These are phyloP conservation scores for Hydrotaea cyrtoneurina DNA, from an alignment of 2,888 invertebrate genomes.

Conservation along the genomic window DNA sequence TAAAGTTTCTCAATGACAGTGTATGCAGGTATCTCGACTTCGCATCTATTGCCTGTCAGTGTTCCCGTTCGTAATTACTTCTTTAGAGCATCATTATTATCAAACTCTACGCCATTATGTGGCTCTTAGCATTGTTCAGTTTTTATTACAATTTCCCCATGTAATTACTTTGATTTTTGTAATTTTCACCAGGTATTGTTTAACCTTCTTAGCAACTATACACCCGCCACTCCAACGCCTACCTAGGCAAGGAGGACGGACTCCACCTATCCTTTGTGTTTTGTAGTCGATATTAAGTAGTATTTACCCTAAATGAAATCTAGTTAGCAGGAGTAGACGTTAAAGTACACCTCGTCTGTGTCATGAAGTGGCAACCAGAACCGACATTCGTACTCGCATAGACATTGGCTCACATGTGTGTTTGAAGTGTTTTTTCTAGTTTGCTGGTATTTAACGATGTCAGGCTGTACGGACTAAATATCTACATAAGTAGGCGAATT, in stretches of 20 bases:
- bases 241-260: background rate
- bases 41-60: too few relatives aligned
- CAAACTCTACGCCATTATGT: background rate
- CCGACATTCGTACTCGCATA: background rate
- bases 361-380: background rate
- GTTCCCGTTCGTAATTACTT: conserved; percentile 45
- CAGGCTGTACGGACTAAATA: too few relatives aligned
- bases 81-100: conserved; percentile 54
- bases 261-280: background rate
- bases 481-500: too few relatives aligned
- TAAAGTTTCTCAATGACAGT: conserved; percentile 37
- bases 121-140: conserved; percentile 13
- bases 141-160: conserved; percentile 35
- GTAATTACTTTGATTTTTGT: conserved; percentile 57
- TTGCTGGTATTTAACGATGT: too few relatives aligned
- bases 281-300: background rate
- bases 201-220: conserved; percentile 8
- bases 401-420: too few relatives aligned
- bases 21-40: background rate
- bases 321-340: background rate
- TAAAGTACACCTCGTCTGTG: background rate
- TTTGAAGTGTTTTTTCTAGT: too few relatives aligned
- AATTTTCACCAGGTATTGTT: conserved; percentile 50
- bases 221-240: background rate
- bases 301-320: conserved; percentile 8